Base-by-base conservation (phyloP, 2,888 invertebrate genomes). In the Pollenia angustigena region DNA sequence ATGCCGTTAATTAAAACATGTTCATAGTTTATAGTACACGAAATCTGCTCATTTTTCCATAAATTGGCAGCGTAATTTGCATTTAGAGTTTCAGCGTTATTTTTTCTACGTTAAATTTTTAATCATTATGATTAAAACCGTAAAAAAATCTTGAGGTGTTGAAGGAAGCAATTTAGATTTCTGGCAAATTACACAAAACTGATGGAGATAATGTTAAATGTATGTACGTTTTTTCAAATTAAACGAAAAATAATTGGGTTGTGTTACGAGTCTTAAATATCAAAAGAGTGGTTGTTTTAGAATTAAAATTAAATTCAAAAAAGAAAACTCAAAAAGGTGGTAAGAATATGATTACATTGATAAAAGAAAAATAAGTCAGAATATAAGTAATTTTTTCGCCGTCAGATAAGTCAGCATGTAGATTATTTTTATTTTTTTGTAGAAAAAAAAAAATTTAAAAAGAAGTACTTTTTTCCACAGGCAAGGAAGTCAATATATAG, bases 1-100 rank as follows among this genome's bases (percentile, higher is more conserved):
- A 81, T 50, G 78, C 72, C 74, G 81, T 87, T 87, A 87, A 87
- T 87, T 87, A 87, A 84, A 86, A 84, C 78, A 11, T 84, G 84
- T 81, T 84, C 60, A 81, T 78, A 84, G 84, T 76, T 84, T 84
- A 84, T 81, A 74, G 56, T 32, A 74, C 68, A 79, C 58, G 62
- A 84, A 87, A 87, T 80, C 86, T 71, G 46, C 42, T 76, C 64
- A 60, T 23, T 64, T 76, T 64, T 78, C 50, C 52, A 16, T 50
- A 50, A 42, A 71, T 71, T 23, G 18, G 62, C 72, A 44, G 12
- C 50, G 18, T 78, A 83, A 78, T 83, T 78, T 78, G 64, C 64
- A 78, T 81, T 81, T 74, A 68, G 56, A 66, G 48, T 16, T 74
- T 58, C 16, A n/a, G 23, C 4, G 16, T 81, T 32, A 32, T 52